Percentiles rank a stretch among this genome's conserved stretches.
These are phyloP conservation scores for Crambe crambe DNA, from an alignment of 37 sponge, comb jelly and placozoan species.

Conservation along the genomic window DNA sequence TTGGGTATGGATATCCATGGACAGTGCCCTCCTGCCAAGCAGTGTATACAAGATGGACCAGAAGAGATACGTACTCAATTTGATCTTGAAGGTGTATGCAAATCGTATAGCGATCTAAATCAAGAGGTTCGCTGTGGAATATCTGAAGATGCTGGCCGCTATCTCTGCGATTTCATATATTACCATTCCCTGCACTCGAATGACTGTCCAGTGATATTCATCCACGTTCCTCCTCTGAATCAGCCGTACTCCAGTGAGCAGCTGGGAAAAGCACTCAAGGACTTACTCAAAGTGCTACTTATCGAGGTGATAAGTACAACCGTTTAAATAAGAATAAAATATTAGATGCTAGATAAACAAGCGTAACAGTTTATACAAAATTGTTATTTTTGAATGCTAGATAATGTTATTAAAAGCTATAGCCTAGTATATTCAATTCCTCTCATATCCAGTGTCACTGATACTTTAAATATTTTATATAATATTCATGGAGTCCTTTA, in stretches of 20 bases:
- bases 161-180: slow-evolving; percentile 78
- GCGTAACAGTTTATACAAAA: too few relatives aligned
- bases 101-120: not conserved
- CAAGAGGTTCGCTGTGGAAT: slow-evolving; percentile 18
- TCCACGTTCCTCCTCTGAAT: slow-evolving; percentile 66
- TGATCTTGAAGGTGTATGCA: slow-evolving; percentile 7
- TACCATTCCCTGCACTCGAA: slow-evolving; percentile 56
- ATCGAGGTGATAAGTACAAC: not conserved
- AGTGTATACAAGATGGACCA: slow-evolving; percentile 43
- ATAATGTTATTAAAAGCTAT: too few relatives aligned
- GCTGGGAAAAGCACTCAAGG: slow-evolving; percentile 53
- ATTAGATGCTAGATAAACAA: too few relatives aligned
- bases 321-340: not conserved
- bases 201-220: slow-evolving; percentile 59
- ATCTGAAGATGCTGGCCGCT: slow-evolving; percentile 71
- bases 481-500: too few relatives aligned
- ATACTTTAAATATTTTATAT: too few relatives aligned
- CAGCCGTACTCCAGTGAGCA: slow-evolving; percentile 52
- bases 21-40: not conserved
- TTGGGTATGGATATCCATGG: slow-evolving; percentile 29
- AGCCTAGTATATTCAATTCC: too few relatives aligned
- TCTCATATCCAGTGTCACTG: too few relatives aligned
- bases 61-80: slow-evolving; percentile 23
- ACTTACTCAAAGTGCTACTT: slow-evolving; percentile 38
- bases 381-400: too few relatives aligned